Base-by-base conservation (phyloP, 2,797 vertebrate species). In the Serranus cabrilla region DNA sequence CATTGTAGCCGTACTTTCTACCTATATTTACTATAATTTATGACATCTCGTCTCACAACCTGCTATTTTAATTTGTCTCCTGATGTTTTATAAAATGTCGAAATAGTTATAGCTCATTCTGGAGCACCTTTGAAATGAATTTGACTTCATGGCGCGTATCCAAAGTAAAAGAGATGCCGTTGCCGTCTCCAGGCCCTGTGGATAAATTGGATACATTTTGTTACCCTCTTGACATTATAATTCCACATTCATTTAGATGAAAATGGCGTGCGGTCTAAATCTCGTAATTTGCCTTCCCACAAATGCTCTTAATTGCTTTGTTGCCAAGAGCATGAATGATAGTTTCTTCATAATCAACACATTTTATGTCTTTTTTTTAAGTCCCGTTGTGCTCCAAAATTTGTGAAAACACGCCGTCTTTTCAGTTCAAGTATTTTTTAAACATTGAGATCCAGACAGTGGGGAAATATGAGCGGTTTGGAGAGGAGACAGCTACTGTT, bases 221-320 rank as follows among this genome's bases (percentile, higher is more conserved):
- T 70, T 49, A 18, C 11, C 16, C 5, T 50, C 14, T 56, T 27
- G 4, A 51, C 49, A 60, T 60, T 56, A 56, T 51, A 60, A 61
- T 51, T 58, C 37, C 5, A 56, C 11, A 45, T 64, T 52, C 21
- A 56, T 40, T 59, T 25, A 12, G 8, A n/a, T 37, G n/a, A 68
- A 73, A 63, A 69, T 20, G 12, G 0, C 7, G 1, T 6, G 13
- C 39, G 58, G 5, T 23, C 49, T 76, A 6, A 72, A 27, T 72
- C 43, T 47, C 63, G 51, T 10, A 10, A 23, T 60, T 25, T 54
- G 6, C n/a, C 31, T 60, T 56, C 63, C 11, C 49, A 57, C 12
- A 60, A 50, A 39, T 64, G 23, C 20, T 46, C 12, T 45, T 34
- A 59, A 63, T 62, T 73, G 60, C 14, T 62, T 64, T 72, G 59